Conservation (phyloP, 2,888 invertebrate species). For the Tricholauxania praeusta region DNA sequence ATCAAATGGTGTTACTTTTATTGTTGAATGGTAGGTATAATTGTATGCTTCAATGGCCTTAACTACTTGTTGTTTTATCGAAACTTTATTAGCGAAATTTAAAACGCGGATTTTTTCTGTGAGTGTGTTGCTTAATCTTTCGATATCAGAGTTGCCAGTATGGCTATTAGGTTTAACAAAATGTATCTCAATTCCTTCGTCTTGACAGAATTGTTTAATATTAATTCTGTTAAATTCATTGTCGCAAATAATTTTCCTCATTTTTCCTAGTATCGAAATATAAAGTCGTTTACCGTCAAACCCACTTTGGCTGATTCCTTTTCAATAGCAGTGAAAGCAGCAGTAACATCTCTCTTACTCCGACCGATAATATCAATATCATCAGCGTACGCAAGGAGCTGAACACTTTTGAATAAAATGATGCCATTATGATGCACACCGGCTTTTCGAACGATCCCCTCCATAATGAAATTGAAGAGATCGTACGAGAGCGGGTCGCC, state of each 20-base stretch:
- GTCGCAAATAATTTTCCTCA: conserved; percentile 1
- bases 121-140: background rate
- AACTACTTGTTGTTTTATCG: conserved; percentile 1
- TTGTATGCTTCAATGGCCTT: background rate
- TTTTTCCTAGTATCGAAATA: conserved; percentile 58
- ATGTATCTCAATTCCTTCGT: background rate
- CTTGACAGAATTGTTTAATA: conserved; percentile 7
- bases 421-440: no score
- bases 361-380: no score
- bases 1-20: background rate
- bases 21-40: no score
- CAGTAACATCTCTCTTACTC: no score
- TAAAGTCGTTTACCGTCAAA: conserved; percentile 42
- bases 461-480: no score
- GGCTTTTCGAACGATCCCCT: no score
- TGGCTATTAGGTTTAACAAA: background rate
- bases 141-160: background rate
- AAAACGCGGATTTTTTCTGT: background rate
- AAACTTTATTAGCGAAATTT: background rate
- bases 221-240: conserved; percentile 7
- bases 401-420: no score
- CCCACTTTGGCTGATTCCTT: no score
- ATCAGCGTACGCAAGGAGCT: no score
- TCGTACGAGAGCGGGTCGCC: no score
- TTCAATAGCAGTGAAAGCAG: no score